phyloP scores from a whole-genome alignment of 2,797 vertebrate species.

The Cichlasoma orientale region DNA sequence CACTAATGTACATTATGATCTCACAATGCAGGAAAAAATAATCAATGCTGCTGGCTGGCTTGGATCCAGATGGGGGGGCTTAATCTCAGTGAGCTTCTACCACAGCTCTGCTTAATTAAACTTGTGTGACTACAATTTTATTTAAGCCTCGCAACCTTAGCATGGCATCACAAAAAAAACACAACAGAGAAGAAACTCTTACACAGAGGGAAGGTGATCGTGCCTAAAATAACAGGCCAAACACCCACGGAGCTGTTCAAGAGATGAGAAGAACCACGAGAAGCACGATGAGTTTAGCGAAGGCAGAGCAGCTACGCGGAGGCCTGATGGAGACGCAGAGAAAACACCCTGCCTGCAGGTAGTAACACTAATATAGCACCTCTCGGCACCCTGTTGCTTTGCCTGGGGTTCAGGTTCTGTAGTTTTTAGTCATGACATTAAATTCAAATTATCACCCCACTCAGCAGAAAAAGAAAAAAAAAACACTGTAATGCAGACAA shows the following conservation, averaged over 20 bases:
- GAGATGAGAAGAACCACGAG: conserved; percentile 1
- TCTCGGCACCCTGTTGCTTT: conserved; percentile 4
- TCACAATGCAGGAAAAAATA: fast-evolving
- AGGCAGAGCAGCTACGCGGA: background rate
- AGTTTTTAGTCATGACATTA: background rate
- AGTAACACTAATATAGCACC: conserved; percentile 46
- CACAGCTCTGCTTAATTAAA: conserved; percentile 18
- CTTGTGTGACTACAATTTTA: conserved; percentile 3
- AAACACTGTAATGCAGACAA: background rate
- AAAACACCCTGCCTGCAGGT: conserved; percentile 12
- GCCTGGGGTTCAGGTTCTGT: background rate
- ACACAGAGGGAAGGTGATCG: conserved; percentile 17
- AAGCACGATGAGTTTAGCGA: background rate
- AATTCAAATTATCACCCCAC: conserved; percentile 13
- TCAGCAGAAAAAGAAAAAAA: background rate
- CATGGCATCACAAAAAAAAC: background rate
- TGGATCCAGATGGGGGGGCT: conserved; percentile 18
- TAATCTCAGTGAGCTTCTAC: conserved; percentile 23
- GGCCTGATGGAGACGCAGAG: background rate
- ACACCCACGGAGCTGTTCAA: conserved; percentile 46
- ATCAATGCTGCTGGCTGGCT: conserved; percentile 2
- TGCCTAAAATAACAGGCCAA: conserved; percentile 44
- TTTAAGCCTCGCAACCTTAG: conserved; percentile 6
- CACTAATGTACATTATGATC: too few species aligned
- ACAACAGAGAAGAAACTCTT: conserved; percentile 1